Evolutionary conservation across 1,140 invertebrate genomes (phyloP), one percentile per base, ranked within the genome.

Genomic region (Bombus ignitus): DNA sequence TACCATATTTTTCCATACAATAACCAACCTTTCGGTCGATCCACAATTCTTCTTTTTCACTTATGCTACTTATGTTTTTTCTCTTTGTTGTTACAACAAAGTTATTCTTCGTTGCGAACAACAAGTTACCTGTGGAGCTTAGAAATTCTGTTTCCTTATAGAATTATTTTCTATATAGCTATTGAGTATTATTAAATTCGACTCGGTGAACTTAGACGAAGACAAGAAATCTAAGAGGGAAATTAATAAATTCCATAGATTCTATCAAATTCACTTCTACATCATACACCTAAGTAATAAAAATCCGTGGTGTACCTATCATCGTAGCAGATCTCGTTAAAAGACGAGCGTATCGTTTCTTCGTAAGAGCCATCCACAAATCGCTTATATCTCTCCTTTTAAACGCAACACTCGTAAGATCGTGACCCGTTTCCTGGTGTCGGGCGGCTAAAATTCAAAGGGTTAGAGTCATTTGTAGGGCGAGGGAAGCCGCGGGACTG

Each of bases 1-100:
- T 92, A 90, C 87, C 91, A 92, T 92, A 92, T 92, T 92, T 92
- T 92, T 92, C 91, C 88, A 92, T 92, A 92, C 91, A 92, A 91
- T 91, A 89, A 88, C 59, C 72, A 87, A 88, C 78, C 77, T 77
- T 73, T 47, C 84, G 65, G 53, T 79, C 80, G 88, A 76, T 87
- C 74, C 62, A 35, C 53, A 53, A 53, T 70, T 66, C n/a, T 70
- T 73, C 53, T 74, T 83, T 25, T 70, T 62, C 65, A 66, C 28
- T 28, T 68, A 28, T 59, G 65, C 79, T 15, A 8, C 59, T 87
- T 39, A 28, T 62, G 39, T 44, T 74, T 70, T 53, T 53, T 28
- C 53, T 53, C 1, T 15, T 57, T 47, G 28, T 57, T 53, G 18
- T 35, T 1, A 28, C 9, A 10, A 39, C 37, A 13, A 39, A 42